Evolutionary conservation across 2,888 invertebrate genomes (phyloP).

Genomic region (Carabus problematicus): DNA sequence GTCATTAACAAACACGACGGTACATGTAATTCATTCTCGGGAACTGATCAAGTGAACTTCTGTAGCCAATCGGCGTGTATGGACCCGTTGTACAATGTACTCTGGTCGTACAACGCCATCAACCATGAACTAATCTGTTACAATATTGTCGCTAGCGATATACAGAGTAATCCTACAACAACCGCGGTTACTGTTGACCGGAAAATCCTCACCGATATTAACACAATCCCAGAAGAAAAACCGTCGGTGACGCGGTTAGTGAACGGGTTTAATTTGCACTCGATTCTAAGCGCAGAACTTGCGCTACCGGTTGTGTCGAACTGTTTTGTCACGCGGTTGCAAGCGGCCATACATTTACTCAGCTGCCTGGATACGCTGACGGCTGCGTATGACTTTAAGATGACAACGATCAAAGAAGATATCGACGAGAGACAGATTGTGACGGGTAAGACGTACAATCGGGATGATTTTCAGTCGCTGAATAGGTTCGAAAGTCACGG

Average conservation of each 20-base stretch:
- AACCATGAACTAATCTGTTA: constrained; percentile 75
- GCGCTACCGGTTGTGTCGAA: constrained; percentile 77
- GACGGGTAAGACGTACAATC: constrained; percentile 68
- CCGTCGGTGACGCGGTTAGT: constrained; percentile 45
- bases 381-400: constrained; percentile 75
- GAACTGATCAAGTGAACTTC: constrained; percentile 84
- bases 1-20: constrained; percentile 91
- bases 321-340: constrained; percentile 79
- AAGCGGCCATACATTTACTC: constrained; percentile 89
- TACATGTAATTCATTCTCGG: constrained; percentile 83
- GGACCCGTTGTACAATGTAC: constrained; percentile 90
- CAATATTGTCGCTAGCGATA: constrained; percentile 84
- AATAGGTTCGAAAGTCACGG: constrained; percentile 95
- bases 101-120: constrained; percentile 87
- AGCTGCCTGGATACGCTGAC: constrained; percentile 90
- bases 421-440: constrained; percentile 61
- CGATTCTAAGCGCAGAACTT: constrained; percentile 81
- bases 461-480: constrained; percentile 83
- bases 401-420: constrained; percentile 62
- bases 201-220: constrained; percentile 50
- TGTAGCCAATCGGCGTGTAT: constrained; percentile 80
- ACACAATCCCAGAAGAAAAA: constrained; percentile 46
- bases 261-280: constrained; percentile 58
- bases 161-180: constrained; percentile 52
- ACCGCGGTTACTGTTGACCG: constrained; percentile 51